Evolutionary conservation across 2,888 invertebrate species (phyloP).

Genomic region (Lithosia quadra): DNA sequence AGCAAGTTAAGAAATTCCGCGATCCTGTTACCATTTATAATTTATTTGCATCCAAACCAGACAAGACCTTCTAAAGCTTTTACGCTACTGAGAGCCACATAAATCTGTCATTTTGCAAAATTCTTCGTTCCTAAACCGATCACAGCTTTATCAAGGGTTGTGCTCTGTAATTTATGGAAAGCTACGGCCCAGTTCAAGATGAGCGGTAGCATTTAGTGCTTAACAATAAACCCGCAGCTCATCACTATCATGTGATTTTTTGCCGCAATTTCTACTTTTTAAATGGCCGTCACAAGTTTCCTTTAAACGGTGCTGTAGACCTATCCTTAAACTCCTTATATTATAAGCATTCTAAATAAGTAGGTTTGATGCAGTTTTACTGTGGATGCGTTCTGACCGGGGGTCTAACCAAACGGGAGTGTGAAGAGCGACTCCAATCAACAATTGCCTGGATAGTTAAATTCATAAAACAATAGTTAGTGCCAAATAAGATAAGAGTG

Average conservation of each 20-base stretch:
- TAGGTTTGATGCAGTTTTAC: too few species aligned
- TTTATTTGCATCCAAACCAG: background rate
- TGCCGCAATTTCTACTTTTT: background rate
- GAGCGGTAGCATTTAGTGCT: background rate
- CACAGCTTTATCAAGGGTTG: conserved; percentile 2
- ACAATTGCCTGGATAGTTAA: too few species aligned
- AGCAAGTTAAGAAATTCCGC: background rate
- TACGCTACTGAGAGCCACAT: background rate
- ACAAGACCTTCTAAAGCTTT: background rate
- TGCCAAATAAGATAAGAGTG: background rate
- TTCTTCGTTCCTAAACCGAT: background rate
- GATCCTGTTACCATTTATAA: background rate
- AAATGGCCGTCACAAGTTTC: too few species aligned
- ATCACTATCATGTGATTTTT: background rate
- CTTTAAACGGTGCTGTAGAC: too few species aligned
- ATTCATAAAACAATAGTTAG: background rate
- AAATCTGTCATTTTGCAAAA: conserved; percentile 1
- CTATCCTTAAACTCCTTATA: too few species aligned
- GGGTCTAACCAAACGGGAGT: too few species aligned
- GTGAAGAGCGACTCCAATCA: too few species aligned
- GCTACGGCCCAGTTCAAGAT: background rate
- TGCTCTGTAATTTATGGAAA: background rate
- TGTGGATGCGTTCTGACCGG: too few species aligned
- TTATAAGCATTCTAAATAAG: too few species aligned
- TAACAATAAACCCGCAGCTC: background rate